phyloP scores from a whole-genome alignment of 2,113 vertebrate species.

The Lepidothrix coronata region DNA sequence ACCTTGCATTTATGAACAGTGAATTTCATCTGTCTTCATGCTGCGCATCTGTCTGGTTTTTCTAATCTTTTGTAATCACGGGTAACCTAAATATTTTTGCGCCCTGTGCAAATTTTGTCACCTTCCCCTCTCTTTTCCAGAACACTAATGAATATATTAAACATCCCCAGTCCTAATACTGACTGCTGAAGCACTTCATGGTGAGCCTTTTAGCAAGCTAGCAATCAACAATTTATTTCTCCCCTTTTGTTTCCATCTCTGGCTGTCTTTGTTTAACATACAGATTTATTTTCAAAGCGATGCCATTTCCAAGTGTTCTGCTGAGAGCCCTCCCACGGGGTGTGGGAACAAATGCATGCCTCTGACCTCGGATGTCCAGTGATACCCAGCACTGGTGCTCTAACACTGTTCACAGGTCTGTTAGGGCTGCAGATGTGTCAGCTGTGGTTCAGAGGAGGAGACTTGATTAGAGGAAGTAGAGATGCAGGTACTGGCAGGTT shows the following conservation, averaged over 20 bases:
- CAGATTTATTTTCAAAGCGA: slow-evolving; percentile 17
- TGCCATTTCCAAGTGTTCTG: background rate
- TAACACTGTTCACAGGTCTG: background rate
- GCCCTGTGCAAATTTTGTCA: slow-evolving; percentile 52
- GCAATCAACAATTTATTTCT: slow-evolving; percentile 52
- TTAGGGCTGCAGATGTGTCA: background rate
- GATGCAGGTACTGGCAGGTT: background rate
- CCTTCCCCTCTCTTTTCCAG: slow-evolving; percentile 20
- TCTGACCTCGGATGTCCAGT: background rate
- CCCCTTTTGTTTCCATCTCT: slow-evolving; percentile 10
- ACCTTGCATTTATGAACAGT: slow-evolving; percentile 52
- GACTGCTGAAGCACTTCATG: slow-evolving; percentile 29
- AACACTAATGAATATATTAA: slow-evolving; percentile 40
- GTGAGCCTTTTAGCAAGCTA: slow-evolving; percentile 44
- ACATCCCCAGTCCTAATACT: background rate
- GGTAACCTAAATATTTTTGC: slow-evolving; percentile 58
- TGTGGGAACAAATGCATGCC: background rate
- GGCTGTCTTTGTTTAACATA: slow-evolving; percentile 31
- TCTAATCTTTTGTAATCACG: slow-evolving; percentile 43
- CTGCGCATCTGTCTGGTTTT: slow-evolving; percentile 44
- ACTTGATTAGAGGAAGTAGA: background rate
- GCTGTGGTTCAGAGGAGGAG: background rate
- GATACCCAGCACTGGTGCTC: background rate
- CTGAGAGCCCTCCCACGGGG: background rate
- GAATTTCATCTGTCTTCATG: slow-evolving; percentile 53